Percentiles rank a stretch among this genome's conserved stretches.
phyloP scores from a whole-genome alignment of 2,113 vertebrate genomes.

The Euleptes europaea region DNA sequence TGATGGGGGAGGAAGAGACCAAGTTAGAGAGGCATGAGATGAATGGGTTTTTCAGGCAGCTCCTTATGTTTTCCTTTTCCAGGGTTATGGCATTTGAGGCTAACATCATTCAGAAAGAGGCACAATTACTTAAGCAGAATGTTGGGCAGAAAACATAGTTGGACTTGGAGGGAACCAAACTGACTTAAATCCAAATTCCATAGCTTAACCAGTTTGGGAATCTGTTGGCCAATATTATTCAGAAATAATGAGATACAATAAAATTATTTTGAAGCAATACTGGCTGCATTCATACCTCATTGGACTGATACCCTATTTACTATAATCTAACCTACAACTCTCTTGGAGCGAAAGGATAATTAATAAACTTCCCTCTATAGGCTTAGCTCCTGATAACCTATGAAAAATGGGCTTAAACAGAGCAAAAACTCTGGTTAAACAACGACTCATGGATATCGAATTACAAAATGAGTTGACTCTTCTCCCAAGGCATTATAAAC shows the following conservation, averaged over 20 bases:
- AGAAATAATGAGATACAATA: neutral
- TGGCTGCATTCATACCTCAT: neutral
- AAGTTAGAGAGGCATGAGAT: constrained; percentile 43
- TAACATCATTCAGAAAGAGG: constrained; percentile 23
- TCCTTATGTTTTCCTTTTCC: constrained; percentile 47
- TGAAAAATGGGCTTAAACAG: too few relatives aligned
- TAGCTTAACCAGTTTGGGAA: neutral
- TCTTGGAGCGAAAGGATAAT: too few relatives aligned
- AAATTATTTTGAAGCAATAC: neutral
- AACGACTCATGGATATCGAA: too few relatives aligned
- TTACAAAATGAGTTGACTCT: too few relatives aligned
- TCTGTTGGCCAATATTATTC: neutral
- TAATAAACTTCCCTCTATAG: too few relatives aligned
- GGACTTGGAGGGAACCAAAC: neutral
- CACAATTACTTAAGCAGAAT: neutral
- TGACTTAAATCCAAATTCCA: neutral
- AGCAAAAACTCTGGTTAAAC: too few relatives aligned
- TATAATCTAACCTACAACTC: too few relatives aligned
- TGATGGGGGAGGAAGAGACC: constrained; percentile 54
- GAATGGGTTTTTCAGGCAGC: constrained; percentile 52
- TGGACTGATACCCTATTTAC: too few relatives aligned
- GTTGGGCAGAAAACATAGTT: constrained; percentile 5
- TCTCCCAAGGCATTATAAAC: too few relatives aligned
- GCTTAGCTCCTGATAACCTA: too few relatives aligned
- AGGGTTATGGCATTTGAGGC: constrained; percentile 23